Evolutionary conservation across 2,888 invertebrate genomes (phyloP), one percentile per base, ranked within the genome.

Genomic region (Dendrolimus pini): DNA sequence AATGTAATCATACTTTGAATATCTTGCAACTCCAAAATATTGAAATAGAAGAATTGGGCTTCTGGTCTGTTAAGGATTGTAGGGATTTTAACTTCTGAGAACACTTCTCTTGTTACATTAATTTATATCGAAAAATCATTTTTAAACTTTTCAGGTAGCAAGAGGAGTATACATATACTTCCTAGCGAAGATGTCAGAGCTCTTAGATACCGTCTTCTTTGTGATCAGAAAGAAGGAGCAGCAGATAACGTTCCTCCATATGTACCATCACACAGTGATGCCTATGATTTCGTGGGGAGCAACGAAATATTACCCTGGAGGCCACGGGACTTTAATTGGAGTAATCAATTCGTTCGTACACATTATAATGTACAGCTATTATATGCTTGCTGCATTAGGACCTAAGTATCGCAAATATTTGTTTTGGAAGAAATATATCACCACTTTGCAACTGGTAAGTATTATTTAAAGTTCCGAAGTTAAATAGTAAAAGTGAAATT

Each of bases 201-300:
- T 98, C 6, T 91, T 97, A 56, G 98, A 98, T 77, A 98, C 98
- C 0, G 94, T 98, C 30, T 98, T 98, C 92, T 98, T 98, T 85
- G 96, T 98, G 14, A 91, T 98, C 71, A 93, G 98, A 57, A 98
- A 98, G 89, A 98, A 98, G 75, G 94, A 96, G 65, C 93, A 93
- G 8, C 98, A 98, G 86, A 94, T 98, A 56, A 95, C 96, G 0
- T 96, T 97, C 79, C 93, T 98, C 58, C 98, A 98, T 75, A 93
- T 98, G 71, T 97, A 98, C 77, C 98, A 98, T 80, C 98, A 98
- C 78, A 96, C 97, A 0, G 96, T 97, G 54, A 98, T 98, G 98
- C 97, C 98, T 1, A 93, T 97, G 92, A 94, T 96, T 71, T 96
- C 96, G 57, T 98, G 98, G 98, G 97, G 96, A 55, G 96, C 95